A percentile compares a stretch with the other conserved stretches of the same genome.
These are phyloP conservation scores for Rousettus madagascariensis DNA, from an alignment of 2,797 vertebrate species.

Conservation along the genomic window DNA sequence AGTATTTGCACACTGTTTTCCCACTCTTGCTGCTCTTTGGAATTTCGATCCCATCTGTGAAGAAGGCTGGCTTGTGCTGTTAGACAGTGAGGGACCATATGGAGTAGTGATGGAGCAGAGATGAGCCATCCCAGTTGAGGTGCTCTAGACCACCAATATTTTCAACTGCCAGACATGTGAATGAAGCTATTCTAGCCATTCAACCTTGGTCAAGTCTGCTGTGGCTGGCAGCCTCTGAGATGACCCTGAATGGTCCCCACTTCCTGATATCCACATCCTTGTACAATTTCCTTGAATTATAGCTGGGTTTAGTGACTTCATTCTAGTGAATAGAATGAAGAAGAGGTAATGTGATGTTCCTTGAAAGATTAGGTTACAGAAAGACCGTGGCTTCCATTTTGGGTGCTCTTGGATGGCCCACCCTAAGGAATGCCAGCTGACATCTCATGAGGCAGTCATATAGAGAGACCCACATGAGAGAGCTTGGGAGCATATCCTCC, in stretches of 20 bases:
- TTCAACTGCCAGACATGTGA: neutral
- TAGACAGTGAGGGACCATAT: neutral
- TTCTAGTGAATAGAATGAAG: slow-evolving; percentile 19
- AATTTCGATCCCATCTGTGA: neutral
- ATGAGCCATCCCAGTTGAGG: neutral
- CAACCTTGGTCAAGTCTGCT: neutral
- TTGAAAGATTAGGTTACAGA: slow-evolving; percentile 1
- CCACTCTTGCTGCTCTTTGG: neutral
- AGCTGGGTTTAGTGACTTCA: neutral
- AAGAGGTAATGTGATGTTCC: neutral
- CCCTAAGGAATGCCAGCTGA: neutral
- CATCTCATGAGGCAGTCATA: neutral
- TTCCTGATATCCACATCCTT: neutral
- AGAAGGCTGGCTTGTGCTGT: neutral
- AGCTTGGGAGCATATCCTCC: neutral
- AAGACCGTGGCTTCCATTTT: neutral
- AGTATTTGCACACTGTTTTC: neutral
- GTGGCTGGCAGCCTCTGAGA: neutral
- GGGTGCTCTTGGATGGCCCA: neutral
- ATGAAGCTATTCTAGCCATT: slow-evolving; percentile 7
- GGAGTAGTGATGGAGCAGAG: neutral
- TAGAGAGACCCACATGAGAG: neutral
- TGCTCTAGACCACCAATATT: neutral
- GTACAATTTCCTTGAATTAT: neutral
- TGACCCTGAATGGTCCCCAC: neutral